Base-by-base conservation (phyloP, 2,888 invertebrate genomes). In the Pheosia tremula region DNA sequence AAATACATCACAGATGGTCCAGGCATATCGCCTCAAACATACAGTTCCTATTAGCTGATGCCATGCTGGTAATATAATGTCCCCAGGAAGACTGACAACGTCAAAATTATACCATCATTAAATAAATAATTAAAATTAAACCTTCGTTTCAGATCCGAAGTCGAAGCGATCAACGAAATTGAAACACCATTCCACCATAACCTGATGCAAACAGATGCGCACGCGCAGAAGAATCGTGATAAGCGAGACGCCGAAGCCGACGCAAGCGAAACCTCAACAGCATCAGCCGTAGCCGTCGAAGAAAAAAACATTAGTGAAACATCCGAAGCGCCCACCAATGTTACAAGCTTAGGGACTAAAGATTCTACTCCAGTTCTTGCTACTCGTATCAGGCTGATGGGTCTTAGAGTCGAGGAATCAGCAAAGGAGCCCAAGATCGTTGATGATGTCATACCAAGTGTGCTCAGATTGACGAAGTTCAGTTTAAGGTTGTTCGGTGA, bases 381-480 rank as follows among this genome's bases (percentile, higher is more conserved):
- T 8, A 49, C 63, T 2, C 24, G 24, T 0, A 56, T 87, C 0
- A 85, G 74, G 50, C 57, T 92, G 0, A 69, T 88, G 74, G 93
- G 92, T 3, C 66, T 93, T 0, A 81, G 93, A 47, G 83, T 93
- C 0, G 93, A 93, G 45, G 89, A 90, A 50, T 79, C 89, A 0
- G 86, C 71, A 0, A 93, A 93, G 57, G 91, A 92, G 43, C 90
- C 92, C 0, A 89, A 89, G 10, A 75, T 90, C 0, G 81, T 93
- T 0, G 91, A 92, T 9, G 90, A 80, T 0, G 74, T 88, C 75
- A 88, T 92, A 5, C 90, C 90, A 0, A 91, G 92, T 67, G 93
- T 93, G 0, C 63, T 93, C 1, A 73, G 84, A 1, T 83, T 89
- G 0, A 87, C 86, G 0, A 59, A 70, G 2, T 90, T 93, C 55